Percentiles rank a stretch among this genome's conserved stretches.
Evolutionary conservation across 1,140 invertebrate species (phyloP).

Genomic region (Colletes gigas): DNA sequence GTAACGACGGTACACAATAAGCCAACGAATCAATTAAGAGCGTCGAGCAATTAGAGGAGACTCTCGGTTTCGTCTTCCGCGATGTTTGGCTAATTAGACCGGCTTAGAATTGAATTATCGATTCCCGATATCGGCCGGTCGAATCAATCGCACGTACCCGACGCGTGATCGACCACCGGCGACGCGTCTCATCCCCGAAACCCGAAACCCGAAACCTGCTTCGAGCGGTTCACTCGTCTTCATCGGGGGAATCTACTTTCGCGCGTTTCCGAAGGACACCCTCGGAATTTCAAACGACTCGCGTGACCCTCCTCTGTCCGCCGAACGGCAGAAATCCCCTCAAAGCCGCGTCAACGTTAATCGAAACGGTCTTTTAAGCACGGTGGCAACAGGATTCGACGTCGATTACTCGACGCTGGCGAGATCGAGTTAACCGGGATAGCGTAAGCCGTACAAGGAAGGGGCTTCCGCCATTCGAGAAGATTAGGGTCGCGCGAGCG

Average conservation of each 20-base stretch:
- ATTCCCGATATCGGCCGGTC: constrained; percentile 31
- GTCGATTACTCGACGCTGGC: not conserved
- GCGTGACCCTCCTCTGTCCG: not conserved
- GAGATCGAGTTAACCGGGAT: constrained; percentile 5
- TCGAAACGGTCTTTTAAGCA: constrained; percentile 14
- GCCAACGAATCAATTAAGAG: constrained; percentile 10
- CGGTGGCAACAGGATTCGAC: not conserved
- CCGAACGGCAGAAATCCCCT: not conserved
- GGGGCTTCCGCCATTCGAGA: not conserved
- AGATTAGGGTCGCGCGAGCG: constrained; percentile 16
- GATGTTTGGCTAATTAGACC: constrained; percentile 35
- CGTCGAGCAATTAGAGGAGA: constrained; percentile 30
- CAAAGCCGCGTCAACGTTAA: constrained; percentile 13
- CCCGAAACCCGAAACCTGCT: not conserved
- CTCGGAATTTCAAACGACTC: constrained; percentile 14
- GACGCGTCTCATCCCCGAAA: not conserved
- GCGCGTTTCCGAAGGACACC: too few species aligned
- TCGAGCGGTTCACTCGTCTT: too few species aligned
- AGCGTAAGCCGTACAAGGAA: constrained; percentile 6
- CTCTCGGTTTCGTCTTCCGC: constrained; percentile 20
- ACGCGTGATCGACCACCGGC: not conserved
- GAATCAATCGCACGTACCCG: constrained; percentile 30
- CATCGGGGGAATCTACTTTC: not conserved
- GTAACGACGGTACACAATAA: too few species aligned
- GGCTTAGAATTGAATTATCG: constrained; percentile 42